Evolutionary conservation across 2,888 invertebrate species (phyloP), one percentile per base, ranked within the genome.

Genomic region (Phlogophora meticulosa): DNA sequence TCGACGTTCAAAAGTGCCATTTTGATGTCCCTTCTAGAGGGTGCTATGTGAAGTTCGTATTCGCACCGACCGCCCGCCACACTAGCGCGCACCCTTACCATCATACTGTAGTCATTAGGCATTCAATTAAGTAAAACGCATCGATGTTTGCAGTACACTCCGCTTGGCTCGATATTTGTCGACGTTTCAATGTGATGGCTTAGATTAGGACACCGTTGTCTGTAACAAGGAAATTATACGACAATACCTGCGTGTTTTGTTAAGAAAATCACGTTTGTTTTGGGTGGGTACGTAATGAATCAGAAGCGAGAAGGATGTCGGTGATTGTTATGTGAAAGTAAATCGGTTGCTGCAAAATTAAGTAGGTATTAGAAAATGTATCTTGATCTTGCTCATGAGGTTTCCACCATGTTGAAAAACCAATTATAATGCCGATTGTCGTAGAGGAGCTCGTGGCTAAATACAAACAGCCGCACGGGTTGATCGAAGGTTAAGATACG

Each of bases 41-140:
- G n/a, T n/a, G n/a, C n/a, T n/a, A n/a, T 76, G 66, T 20, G 17
- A 7, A 28, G 22, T 59, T 62, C 59, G 40, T 7, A 9, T 13
- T 63, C 42, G 34, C 42, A n/a, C 11, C 64, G 38, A 64, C 28
- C 57, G 28, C 36, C 13, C 24, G 42, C 22, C 22, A 38, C 4
- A 65, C 45, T 28, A 72, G 74, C 40, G 68, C 71, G 52, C 71
- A 76, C 80, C 83, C 62, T 82, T 22, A 72, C 51, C 46, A 34
- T 72, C 77, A 80, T 76, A 65, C 72, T 48, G 82, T 67, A 87
- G 87, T 91, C 92, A 92, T 92, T 92, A 92, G 87, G 91, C 89
- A 92, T 92, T 92, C 92, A 92, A 92, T 92, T 92, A 92, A 91
- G 91, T 91, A 89, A 92, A 92, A 91, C 92, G 91, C 91, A 91